Base-by-base conservation (phyloP, 2,888 invertebrate genomes). In the Frankliniella fusca region DNA sequence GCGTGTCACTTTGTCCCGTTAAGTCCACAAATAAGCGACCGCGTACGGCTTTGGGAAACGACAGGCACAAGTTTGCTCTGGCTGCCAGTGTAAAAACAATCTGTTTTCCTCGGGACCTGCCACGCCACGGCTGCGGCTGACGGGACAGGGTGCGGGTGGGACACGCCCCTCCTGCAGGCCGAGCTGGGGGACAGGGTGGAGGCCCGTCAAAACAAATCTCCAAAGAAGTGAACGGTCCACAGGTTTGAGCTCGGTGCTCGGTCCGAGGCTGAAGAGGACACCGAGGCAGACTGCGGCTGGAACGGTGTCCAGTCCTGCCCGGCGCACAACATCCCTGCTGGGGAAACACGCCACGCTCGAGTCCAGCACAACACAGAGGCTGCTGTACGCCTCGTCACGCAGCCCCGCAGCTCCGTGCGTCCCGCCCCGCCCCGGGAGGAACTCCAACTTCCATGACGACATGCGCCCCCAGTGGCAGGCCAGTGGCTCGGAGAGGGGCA, bases 191-290 rank as follows among this genome's bases (percentile, higher is more conserved):
- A 5, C 61, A 61, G 61, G 20, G 12, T 54, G 61, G 20, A 20
- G 10, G 61, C n/a, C 61, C 70, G 70, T 76, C 70, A 76, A 76
- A 76, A 76, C 70, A 76, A 76, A 27, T 27, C 70, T 76, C 27
- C 70, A 76, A n/a, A 23, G 70, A 23, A 76, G 70, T 76, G 70
- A 54, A 54, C 15, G 18, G 54, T 23, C 70, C 23, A 10, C n/a
- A 10, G 23, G 70, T 18, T 50, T 12, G 10, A 50, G 54, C 15
- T 12, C 54, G 54, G 54, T 54, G 54, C 54, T 15, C 18, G 54
- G 5, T 11, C 15, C 54, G 54, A 11, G 54, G 54, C 54, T 5
- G 54, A 5, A 15, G 54, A 54, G 54, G 5, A 54, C 54, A 15
- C 5, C 15, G 15, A 54, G 54, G 5, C 5, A 20, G 18, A 15